phyloP scores from a whole-genome alignment of 2,113 vertebrate species.

The Edolisoma coerulescens region DNA sequence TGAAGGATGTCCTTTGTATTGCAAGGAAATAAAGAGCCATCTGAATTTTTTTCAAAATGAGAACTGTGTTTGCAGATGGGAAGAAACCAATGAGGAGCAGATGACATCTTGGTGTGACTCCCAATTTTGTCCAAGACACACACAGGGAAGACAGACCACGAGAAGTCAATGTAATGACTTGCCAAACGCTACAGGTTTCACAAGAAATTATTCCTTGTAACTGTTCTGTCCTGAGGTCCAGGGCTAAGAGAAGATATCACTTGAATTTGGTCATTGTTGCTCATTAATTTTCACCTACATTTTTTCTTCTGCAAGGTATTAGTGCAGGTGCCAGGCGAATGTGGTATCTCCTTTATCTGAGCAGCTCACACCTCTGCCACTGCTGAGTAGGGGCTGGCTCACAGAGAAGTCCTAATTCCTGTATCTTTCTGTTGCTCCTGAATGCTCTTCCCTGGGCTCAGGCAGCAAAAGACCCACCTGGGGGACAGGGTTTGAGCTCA shows the following conservation, averaged over 20 bases:
- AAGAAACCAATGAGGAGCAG: background rate
- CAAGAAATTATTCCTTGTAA: background rate
- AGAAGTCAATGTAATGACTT: background rate
- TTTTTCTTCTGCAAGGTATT: background rate
- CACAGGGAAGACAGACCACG: background rate
- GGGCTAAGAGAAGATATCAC: background rate
- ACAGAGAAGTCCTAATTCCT: background rate
- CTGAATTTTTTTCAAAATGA: background rate
- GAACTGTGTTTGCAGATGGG: background rate
- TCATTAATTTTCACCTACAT: background rate
- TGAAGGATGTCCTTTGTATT: background rate
- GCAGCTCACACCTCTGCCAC: background rate
- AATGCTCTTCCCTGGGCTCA: background rate
- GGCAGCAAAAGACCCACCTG: background rate
- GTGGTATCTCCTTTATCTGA: accelerated
- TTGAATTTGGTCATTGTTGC: background rate
- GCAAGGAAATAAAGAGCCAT: background rate
- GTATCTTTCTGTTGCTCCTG: background rate
- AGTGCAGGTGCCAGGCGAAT: accelerated
- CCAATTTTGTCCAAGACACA: background rate
- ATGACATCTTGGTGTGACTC: background rate
- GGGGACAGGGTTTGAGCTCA: background rate
- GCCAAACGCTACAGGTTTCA: background rate
- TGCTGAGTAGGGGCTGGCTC: background rate
- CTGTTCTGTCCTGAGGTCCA: background rate